A percentile compares a stretch with the other conserved stretches of the same genome.
These are phyloP conservation scores for Sorex fumeus DNA, from an alignment of 2,113 vertebrate species.

Conservation along the genomic window DNA sequence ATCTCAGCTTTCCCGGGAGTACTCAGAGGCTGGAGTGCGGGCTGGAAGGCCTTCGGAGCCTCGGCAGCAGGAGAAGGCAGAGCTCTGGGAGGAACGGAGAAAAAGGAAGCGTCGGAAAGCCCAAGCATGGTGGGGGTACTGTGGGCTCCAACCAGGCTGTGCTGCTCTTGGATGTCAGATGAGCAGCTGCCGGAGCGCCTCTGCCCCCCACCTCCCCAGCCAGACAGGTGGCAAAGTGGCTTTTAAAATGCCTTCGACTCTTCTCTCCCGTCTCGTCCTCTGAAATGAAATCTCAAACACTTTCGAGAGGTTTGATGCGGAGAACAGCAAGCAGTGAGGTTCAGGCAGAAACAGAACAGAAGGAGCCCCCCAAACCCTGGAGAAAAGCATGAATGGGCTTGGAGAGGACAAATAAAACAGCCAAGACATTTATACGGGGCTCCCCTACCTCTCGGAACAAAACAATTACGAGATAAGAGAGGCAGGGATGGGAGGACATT, in stretches of 20 bases:
- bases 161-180: slow-evolving; percentile 43
- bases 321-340: slow-evolving; percentile 83
- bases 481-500: slow-evolving; percentile 89
- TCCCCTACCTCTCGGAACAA: slow-evolving; percentile 89
- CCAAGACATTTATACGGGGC: slow-evolving; percentile 88
- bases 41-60: background rate
- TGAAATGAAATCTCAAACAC: slow-evolving; percentile 74
- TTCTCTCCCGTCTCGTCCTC: slow-evolving; percentile 40
- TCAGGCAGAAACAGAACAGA: slow-evolving; percentile 83
- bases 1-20: background rate
- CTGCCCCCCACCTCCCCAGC: background rate
- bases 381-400: slow-evolving; percentile 88
- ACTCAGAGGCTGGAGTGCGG: background rate
- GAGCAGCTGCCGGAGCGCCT: background rate
- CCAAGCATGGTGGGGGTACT: rapidly evolving
- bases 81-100: background rate
- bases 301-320: slow-evolving; percentile 63
- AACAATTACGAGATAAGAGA: slow-evolving; percentile 92
- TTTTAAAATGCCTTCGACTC: slow-evolving; percentile 57
- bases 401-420: slow-evolving; percentile 90
- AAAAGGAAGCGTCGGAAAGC: background rate
- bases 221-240: slow-evolving; percentile 29
- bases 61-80: background rate
- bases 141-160: background rate
- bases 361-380: slow-evolving; percentile 84